phyloP scores from a whole-genome alignment of 2,888 invertebrate genomes.

The Agrochola circellaris region DNA sequence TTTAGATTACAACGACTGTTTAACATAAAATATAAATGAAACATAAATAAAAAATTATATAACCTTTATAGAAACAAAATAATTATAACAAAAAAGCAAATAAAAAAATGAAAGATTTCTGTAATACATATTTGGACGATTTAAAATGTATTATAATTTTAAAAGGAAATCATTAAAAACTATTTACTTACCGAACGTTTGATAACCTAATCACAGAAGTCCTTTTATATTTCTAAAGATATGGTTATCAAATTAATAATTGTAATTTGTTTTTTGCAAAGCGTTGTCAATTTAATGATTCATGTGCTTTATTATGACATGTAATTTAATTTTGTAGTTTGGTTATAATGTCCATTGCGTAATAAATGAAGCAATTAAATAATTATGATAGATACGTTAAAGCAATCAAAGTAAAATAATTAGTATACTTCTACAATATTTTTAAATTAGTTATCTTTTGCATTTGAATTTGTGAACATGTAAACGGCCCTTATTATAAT shows the following conservation, averaged over 20 bases:
- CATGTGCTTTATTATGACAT: neutral
- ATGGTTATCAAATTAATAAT: constrained; percentile 23
- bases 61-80: constrained; percentile 32
- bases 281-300: constrained; percentile 20
- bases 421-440: constrained; percentile 13
- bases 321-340: neutral
- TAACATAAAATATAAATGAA: constrained; percentile 39
- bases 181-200: constrained; percentile 31
- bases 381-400: constrained; percentile 3
- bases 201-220: constrained; percentile 11
- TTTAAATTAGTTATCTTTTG: constrained; percentile 24
- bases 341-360: neutral
- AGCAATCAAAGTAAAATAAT: constrained; percentile 24
- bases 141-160: constrained; percentile 1
- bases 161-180: neutral
- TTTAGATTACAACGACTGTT: constrained; percentile 71
- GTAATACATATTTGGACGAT: constrained; percentile 11
- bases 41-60: constrained; percentile 31
- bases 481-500: neutral
- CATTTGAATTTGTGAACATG: constrained; percentile 12
- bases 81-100: constrained; percentile 7
- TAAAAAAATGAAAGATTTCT: constrained; percentile 6
- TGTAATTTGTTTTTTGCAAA: constrained; percentile 10
- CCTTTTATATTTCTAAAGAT: constrained; percentile 27
- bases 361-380: constrained; percentile 11